phyloP scores from a whole-genome alignment of 2,888 invertebrate species.

The Hirtodrosophila duncani region DNA sequence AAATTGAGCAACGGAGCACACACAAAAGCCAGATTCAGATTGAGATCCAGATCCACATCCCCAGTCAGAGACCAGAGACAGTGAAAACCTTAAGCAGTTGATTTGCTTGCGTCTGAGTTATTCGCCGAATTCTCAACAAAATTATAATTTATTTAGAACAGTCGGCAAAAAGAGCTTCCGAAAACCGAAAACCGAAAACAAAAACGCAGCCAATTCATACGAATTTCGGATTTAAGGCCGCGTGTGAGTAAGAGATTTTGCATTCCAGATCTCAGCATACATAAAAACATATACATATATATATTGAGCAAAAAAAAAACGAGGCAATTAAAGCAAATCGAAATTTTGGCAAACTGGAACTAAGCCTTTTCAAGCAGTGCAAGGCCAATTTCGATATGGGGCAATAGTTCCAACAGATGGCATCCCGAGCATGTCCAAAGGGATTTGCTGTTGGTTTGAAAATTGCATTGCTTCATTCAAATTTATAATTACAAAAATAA shows the following conservation, averaged over 20 bases:
- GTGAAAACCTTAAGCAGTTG: slow-evolving; percentile 58
- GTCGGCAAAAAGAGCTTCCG: slow-evolving; percentile 55
- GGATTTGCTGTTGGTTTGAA: slow-evolving; percentile 32
- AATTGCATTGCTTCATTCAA: slow-evolving; percentile 44
- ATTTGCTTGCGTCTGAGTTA: slow-evolving; percentile 67
- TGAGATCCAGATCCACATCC: background rate
- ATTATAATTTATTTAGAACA: slow-evolving; percentile 71
- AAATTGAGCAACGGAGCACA: slow-evolving; percentile 41
- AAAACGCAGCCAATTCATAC: slow-evolving; percentile 49
- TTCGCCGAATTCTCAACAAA: slow-evolving; percentile 57
- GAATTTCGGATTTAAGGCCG: slow-evolving; percentile 59
- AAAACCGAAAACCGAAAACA: slow-evolving; percentile 25
- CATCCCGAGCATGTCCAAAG: slow-evolving; percentile 44
- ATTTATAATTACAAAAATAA: slow-evolving; percentile 34
- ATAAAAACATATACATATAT: background rate
- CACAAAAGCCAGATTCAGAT: slow-evolving; percentile 10
- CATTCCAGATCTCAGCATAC: slow-evolving; percentile 9
- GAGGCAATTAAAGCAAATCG: slow-evolving; percentile 59
- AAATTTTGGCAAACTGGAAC: slow-evolving; percentile 35
- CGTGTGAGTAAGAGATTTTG: slow-evolving; percentile 53
- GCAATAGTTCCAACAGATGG: slow-evolving; percentile 16
- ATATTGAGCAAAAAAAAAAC: too few relatives aligned
- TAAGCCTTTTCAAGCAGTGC: slow-evolving; percentile 40
- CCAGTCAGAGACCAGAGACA: slow-evolving; percentile 8
- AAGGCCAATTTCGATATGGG: slow-evolving; percentile 28